Evolutionary conservation across 2,888 invertebrate genomes (phyloP).

Genomic region (Cryptocephalus primarius): DNA sequence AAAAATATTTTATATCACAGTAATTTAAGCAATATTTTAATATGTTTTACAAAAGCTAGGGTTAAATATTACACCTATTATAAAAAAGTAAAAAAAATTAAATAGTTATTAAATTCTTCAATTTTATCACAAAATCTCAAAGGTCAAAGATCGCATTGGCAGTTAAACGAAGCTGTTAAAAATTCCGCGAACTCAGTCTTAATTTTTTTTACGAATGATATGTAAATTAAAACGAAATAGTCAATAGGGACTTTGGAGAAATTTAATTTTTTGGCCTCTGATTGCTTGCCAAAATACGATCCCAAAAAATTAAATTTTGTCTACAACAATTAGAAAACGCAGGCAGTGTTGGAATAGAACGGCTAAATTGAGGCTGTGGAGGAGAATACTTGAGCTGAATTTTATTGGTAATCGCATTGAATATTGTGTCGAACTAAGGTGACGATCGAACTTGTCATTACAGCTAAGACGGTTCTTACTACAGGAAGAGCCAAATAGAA

Average conservation of each 20-base stretch:
- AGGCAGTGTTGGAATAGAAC: constrained; percentile 3
- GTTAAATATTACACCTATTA: constrained; percentile 3
- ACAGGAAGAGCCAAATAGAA: too few species aligned
- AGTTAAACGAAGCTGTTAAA: constrained; percentile 6
- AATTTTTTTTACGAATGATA: constrained; percentile 8
- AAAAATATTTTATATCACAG: constrained; percentile 16
- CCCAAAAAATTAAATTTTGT: constrained; percentile 1
- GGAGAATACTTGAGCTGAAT: too few species aligned
- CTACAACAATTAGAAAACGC: not conserved
- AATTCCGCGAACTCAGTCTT: constrained; percentile 9
- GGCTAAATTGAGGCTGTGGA: not conserved
- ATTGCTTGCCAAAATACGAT: not conserved
- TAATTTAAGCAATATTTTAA: constrained; percentile 14
- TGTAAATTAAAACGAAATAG: constrained; percentile 1
- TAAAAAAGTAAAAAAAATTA: constrained; percentile 6
- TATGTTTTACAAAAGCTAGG: constrained; percentile 8
- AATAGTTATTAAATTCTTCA: not conserved
- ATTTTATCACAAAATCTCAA: constrained; percentile 12
- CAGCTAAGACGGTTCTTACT: too few species aligned
- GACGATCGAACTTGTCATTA: too few species aligned
- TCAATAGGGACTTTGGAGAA: too few species aligned
- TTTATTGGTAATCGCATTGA: too few species aligned
- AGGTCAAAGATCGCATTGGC: constrained; percentile 7
- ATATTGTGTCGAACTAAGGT: too few species aligned
- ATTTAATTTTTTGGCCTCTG: too few species aligned